Conservation (phyloP, 2,888 invertebrate species). For the Dexiosoma caninum region DNA sequence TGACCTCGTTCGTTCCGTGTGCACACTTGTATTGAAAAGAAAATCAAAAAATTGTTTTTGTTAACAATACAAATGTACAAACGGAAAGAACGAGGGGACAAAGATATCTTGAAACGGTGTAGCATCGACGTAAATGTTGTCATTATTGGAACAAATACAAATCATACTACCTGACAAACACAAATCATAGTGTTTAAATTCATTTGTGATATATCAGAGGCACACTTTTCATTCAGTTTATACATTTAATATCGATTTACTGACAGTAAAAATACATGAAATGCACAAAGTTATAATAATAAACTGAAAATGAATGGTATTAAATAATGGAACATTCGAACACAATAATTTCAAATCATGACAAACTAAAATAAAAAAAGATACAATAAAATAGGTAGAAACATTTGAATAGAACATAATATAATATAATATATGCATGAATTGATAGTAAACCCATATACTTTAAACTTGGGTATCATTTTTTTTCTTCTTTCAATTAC, state of each 20-base stretch:
- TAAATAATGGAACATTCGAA: slow-evolving; percentile 14
- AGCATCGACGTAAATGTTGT: slow-evolving; percentile 14
- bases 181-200: slow-evolving; percentile 45
- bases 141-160: slow-evolving; percentile 49
- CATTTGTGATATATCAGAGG: slow-evolving; percentile 29
- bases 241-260: slow-evolving; percentile 57
- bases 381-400: background rate
- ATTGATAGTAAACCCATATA: background rate
- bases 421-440: too few relatives aligned
- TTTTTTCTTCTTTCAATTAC: too few relatives aligned
- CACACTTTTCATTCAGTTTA: slow-evolving; percentile 3
- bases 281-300: slow-evolving; percentile 15
- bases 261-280: slow-evolving; percentile 46
- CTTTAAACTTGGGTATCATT: too few relatives aligned
- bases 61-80: too few relatives aligned
- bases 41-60: too few relatives aligned
- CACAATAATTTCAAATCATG: slow-evolving; percentile 56
- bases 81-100: too few relatives aligned
- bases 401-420: background rate
- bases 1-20: too few relatives aligned
- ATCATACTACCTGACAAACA: slow-evolving; percentile 60
- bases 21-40: too few relatives aligned
- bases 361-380: slow-evolving; percentile 37
- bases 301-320: slow-evolving; percentile 36
- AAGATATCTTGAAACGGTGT: slow-evolving; percentile 8